Percentiles rank a stretch among this genome's conserved stretches.
Evolutionary conservation across 2,888 invertebrate genomes (phyloP).

Genomic region (Petrophora chlorosata): DNA sequence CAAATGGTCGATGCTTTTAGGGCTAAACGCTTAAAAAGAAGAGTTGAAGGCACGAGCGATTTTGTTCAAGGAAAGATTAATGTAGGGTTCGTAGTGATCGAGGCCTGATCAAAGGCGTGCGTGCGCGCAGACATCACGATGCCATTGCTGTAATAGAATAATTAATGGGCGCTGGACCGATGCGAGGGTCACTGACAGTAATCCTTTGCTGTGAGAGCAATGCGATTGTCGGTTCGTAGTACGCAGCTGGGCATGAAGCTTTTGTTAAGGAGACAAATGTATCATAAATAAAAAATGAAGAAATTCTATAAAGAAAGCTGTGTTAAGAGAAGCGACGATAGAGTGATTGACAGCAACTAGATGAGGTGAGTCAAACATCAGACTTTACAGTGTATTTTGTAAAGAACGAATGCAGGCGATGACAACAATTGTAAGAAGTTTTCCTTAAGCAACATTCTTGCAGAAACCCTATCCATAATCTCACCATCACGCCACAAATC

Average conservation of each 20-base stretch:
- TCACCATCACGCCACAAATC: constrained; percentile 29
- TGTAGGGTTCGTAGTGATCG: constrained; percentile 56
- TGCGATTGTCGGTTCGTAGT: constrained; percentile 5
- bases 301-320: background rate
- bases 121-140: constrained; percentile 64
- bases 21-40: constrained; percentile 33
- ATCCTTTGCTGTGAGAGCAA: constrained; percentile 38
- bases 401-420: background rate
- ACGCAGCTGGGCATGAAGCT: constrained; percentile 18
- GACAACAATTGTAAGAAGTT: constrained; percentile 4
- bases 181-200: constrained; percentile 70
- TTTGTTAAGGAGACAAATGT: constrained; percentile 16
- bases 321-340: background rate
- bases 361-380: background rate
- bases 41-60: constrained; percentile 29
- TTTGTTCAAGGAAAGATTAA: constrained; percentile 47
- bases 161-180: constrained; percentile 70
- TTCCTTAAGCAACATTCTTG: constrained; percentile 13
- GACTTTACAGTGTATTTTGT: background rate
- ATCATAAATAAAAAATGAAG: constrained; percentile 8
- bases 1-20: constrained; percentile 37
- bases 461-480: constrained; percentile 18
- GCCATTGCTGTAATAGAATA: constrained; percentile 76
- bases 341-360: background rate
- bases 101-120: constrained; percentile 65